A percentile compares a stretch with the other conserved stretches of the same genome.
Conservation (phyloP, 2,888 invertebrate genomes). For the Eugnorisma glareosa region DNA sequence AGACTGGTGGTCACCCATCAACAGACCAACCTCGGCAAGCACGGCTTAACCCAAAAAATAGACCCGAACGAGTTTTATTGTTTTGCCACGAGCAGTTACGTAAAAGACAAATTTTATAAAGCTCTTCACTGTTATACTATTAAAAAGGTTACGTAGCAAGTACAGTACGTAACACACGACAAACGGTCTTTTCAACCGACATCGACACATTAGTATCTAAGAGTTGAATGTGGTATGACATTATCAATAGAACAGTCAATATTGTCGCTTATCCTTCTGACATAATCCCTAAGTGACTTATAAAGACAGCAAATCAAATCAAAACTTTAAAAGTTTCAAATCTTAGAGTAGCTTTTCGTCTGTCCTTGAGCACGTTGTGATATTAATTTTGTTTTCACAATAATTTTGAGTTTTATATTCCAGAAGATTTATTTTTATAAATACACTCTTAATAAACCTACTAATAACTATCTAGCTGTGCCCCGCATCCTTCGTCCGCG, state of each 20-base stretch:
- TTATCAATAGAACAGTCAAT: constrained; percentile 42
- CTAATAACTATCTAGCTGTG: background rate
- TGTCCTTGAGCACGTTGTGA: background rate
- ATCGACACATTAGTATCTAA: background rate
- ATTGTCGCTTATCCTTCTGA: constrained; percentile 24
- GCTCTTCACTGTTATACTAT: background rate
- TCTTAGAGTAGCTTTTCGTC: too few relatives aligned
- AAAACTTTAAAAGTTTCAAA: too few relatives aligned
- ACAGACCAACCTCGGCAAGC: too few relatives aligned
- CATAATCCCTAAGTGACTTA: constrained; percentile 35
- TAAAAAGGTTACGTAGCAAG: background rate
- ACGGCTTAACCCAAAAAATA: too few relatives aligned
- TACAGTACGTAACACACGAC: too few relatives aligned
- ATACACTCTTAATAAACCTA: background rate
- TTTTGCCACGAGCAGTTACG: too few relatives aligned
- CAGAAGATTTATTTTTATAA: background rate
- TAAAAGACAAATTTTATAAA: background rate
- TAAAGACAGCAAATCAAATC: constrained; percentile 28
- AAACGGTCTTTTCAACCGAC: background rate
- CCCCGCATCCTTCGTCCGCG: background rate
- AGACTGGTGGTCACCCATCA: too few relatives aligned
- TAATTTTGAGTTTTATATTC: background rate
- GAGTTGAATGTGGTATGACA: constrained; percentile 23
- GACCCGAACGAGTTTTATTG: too few relatives aligned
- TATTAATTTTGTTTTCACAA: background rate